phyloP scores from a whole-genome alignment of 2,113 vertebrate species.

The Ardeotis arabs region DNA sequence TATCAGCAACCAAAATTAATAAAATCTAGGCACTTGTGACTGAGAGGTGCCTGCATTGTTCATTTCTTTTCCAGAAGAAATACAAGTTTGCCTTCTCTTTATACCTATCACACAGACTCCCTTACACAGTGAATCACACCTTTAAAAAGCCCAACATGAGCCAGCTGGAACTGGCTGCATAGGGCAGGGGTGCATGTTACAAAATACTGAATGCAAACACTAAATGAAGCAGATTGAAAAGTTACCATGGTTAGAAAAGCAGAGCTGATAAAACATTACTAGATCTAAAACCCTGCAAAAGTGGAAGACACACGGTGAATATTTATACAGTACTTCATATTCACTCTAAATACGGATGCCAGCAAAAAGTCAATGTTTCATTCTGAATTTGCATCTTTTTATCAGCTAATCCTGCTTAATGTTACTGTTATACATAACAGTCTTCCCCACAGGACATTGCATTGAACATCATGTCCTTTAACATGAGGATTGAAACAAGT shows the following conservation, averaged over 20 bases:
- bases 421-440: background rate
- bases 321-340: background rate
- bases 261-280: background rate
- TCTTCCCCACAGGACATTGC: background rate
- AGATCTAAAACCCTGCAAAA: background rate
- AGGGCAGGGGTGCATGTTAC: background rate
- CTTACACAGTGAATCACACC: background rate
- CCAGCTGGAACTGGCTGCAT: background rate
- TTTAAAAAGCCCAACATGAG: background rate
- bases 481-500: background rate
- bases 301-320: background rate
- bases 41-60: background rate
- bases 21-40: background rate
- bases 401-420: background rate
- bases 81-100: background rate
- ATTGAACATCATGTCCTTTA: background rate
- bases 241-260: background rate
- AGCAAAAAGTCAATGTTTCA: background rate
- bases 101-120: background rate
- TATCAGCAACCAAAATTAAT: background rate
- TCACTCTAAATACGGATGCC: background rate
- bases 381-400: background rate
- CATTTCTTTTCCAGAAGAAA: background rate
- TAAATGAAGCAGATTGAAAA: background rate
- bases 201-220: background rate